phyloP scores from a whole-genome alignment of 1,140 invertebrate species.

The Harlomillsia oculata region DNA sequence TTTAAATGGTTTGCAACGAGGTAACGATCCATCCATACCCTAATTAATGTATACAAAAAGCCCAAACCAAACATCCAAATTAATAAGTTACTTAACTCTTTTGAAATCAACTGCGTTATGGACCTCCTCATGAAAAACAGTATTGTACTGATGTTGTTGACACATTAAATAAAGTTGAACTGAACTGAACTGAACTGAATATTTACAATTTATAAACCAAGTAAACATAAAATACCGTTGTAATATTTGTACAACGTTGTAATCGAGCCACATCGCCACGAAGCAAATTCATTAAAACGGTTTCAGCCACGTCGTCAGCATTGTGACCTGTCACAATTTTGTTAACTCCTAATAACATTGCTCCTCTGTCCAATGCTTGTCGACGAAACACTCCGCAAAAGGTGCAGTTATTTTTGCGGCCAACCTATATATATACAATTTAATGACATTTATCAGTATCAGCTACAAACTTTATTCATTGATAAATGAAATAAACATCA shows the following conservation, averaged over 20 bases:
- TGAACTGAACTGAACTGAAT: too few species aligned
- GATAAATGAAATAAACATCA: neutral
- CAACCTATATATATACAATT: slow-evolving; percentile 54
- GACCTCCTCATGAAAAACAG: neutral
- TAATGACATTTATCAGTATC: neutral
- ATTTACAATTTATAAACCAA: neutral
- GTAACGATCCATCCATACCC: slow-evolving; percentile 74
- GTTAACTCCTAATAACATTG: slow-evolving; percentile 71
- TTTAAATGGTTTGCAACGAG: slow-evolving; percentile 92
- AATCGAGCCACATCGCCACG: slow-evolving; percentile 91
- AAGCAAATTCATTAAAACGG: slow-evolving; percentile 94
- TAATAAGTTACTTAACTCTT: neutral
- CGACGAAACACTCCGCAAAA: slow-evolving; percentile 96
- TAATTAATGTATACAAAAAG: slow-evolving; percentile 42
- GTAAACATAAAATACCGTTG: slow-evolving; percentile 55
- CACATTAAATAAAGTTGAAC: neutral
- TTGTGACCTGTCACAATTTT: slow-evolving; percentile 97
- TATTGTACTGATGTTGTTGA: neutral
- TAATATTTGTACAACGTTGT: slow-evolving; percentile 77
- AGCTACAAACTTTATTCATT: neutral
- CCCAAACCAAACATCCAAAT: slow-evolving; percentile 13
- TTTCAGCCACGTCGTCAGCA: slow-evolving; percentile 99
- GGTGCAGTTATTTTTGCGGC: slow-evolving; percentile 96
- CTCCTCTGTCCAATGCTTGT: slow-evolving; percentile 91
- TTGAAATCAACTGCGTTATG: neutral